Percentiles rank a stretch among this genome's conserved stretches.
phyloP scores from a whole-genome alignment of 30 jellyfish, hydroid and myxozoan species.

The Phacellophora camtschatica region DNA sequence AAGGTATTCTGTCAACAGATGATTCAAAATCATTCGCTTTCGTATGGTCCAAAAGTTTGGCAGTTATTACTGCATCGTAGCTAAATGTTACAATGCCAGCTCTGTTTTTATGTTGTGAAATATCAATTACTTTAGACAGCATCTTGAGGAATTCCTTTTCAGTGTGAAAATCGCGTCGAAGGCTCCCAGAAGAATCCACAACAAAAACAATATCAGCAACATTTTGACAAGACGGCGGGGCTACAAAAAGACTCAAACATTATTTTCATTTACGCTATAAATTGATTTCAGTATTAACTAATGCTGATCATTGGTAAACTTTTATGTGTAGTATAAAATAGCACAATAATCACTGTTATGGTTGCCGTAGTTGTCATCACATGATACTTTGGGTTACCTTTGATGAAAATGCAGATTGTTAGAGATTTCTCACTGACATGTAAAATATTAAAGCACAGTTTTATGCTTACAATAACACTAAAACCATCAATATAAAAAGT shows the following conservation, averaged over 20 bases:
- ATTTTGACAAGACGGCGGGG: constrained; percentile 28
- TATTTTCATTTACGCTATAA: neutral
- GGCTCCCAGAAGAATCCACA: constrained; percentile 78
- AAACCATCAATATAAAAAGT: too few relatives aligned
- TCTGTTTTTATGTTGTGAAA: constrained; percentile 21
- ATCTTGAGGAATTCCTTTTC: constrained; percentile 53
- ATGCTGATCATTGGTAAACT: too few relatives aligned
- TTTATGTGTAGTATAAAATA: too few relatives aligned
- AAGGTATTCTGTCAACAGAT: constrained; percentile 41
- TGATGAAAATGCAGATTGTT: too few relatives aligned
- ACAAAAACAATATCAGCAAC: constrained; percentile 53
- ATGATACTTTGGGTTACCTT: too few relatives aligned
- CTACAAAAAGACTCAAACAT: neutral
- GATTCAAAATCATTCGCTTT: neutral
- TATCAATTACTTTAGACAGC: constrained; percentile 3
- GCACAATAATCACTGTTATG: too few relatives aligned
- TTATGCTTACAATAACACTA: too few relatives aligned
- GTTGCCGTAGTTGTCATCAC: too few relatives aligned
- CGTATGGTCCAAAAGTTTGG: constrained; percentile 20
- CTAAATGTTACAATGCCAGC: constrained; percentile 68
- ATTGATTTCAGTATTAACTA: too few relatives aligned
- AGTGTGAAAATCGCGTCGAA: constrained; percentile 16
- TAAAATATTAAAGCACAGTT: too few relatives aligned
- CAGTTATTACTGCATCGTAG: constrained; percentile 40
- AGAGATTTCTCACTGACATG: too few relatives aligned